These are phyloP conservation scores for Rhinella marina DNA, from an alignment of 2,797 vertebrate species.

Conservation along the genomic window DNA sequence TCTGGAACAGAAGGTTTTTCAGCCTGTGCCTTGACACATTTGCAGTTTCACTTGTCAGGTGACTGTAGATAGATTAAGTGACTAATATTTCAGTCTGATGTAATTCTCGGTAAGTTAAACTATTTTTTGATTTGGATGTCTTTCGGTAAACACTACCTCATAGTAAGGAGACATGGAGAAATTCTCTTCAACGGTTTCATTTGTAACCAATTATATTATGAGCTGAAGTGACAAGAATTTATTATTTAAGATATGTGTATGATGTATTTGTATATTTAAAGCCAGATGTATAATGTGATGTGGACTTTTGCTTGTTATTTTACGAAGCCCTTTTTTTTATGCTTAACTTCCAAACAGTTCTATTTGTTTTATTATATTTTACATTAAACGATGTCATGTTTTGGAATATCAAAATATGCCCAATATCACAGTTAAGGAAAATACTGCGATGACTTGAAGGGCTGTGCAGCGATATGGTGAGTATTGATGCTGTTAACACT, in stretches of 20 bases:
- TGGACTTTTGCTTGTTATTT: constrained; percentile 28
- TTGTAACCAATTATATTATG: constrained; percentile 13
- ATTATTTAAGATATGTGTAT: constrained; percentile 16
- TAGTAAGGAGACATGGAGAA: background rate
- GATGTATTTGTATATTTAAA: constrained; percentile 37
- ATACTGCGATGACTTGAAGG: background rate
- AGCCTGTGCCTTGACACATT: constrained; percentile 39
- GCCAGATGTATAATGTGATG: constrained; percentile 23
- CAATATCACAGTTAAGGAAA: background rate
- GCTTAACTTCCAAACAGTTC: background rate
- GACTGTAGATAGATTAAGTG: constrained; percentile 35
- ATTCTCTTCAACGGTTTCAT: constrained; percentile 12
- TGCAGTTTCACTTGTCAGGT: constrained; percentile 47
- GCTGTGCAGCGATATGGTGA: background rate
- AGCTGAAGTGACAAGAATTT: constrained; percentile 21
- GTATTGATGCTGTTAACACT: background rate
- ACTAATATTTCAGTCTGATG: constrained; percentile 40
- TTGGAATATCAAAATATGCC: background rate
- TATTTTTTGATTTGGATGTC: constrained; percentile 36
- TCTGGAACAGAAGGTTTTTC: constrained; percentile 21
- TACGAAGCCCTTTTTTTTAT: background rate
- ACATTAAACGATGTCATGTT: background rate
- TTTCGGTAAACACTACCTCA: constrained; percentile 10
- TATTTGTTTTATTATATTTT: constrained; percentile 4
- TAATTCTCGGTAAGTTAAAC: constrained; percentile 25